A percentile compares a stretch with the other conserved stretches of the same genome.
Conservation (phyloP, 1,140 invertebrate species). For the Tetramorium parvispinum region DNA sequence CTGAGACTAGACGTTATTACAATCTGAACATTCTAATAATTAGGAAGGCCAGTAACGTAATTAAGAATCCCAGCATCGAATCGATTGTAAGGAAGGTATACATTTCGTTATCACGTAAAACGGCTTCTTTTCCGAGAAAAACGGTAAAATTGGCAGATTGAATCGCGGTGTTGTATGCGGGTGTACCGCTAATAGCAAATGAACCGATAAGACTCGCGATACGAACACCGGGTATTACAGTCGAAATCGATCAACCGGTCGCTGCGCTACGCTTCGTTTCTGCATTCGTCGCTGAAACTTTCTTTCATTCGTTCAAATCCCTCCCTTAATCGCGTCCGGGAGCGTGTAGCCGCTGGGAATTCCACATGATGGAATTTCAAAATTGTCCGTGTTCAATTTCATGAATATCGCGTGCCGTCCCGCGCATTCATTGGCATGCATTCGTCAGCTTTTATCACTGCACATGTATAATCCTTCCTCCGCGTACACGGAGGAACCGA, state of each 20-base stretch:
- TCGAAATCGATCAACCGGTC: constrained; percentile 25
- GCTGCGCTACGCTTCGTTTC: background rate
- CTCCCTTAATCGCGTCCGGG: background rate
- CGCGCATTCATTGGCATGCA: constrained; percentile 37
- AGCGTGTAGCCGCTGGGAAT: background rate
- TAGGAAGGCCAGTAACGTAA: background rate
- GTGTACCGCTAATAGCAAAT: constrained; percentile 39
- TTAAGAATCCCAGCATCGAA: background rate
- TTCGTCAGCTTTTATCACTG: constrained; percentile 24
- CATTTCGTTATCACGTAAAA: background rate
- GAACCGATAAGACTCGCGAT: constrained; percentile 28
- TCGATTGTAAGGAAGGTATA: background rate
- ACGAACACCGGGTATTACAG: background rate
- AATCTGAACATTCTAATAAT: background rate
- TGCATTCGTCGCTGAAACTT: constrained; percentile 18
- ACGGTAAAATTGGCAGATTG: constrained; percentile 30
- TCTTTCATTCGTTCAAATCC: constrained; percentile 10
- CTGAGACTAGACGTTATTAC: background rate
- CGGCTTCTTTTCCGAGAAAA: constrained; percentile 8
- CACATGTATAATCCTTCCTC: background rate
- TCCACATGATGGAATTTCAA: constrained; percentile 11
- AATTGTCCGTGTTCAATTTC: constrained; percentile 37
- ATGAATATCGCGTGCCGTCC: constrained; percentile 39
- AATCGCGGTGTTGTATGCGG: constrained; percentile 32
- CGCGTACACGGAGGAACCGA: background rate